phyloP scores from a whole-genome alignment of 2,797 vertebrate genomes.

The Graptemys geographica region DNA sequence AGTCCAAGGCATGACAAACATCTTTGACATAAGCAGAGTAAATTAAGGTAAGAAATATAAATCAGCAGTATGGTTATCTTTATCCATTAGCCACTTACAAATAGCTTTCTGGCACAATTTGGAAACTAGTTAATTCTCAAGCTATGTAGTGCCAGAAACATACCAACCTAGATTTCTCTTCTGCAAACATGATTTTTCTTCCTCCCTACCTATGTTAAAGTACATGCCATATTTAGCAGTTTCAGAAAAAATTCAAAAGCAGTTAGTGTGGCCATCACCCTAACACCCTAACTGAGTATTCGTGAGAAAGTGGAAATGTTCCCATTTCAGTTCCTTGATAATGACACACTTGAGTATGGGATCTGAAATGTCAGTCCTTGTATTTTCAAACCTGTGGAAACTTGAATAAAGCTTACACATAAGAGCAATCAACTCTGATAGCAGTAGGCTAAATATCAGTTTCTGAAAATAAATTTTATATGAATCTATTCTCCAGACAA shows the following conservation, averaged over 20 bases:
- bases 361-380: constrained; percentile 78
- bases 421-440: constrained; percentile 78
- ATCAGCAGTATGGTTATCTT: constrained; percentile 36
- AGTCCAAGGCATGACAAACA: constrained; percentile 68
- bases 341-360: constrained; percentile 71
- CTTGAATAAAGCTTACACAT: constrained; percentile 76
- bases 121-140: constrained; percentile 49
- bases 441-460: constrained; percentile 77
- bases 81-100: constrained; percentile 70
- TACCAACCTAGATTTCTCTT: constrained; percentile 52
- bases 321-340: constrained; percentile 77
- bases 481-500: constrained; percentile 79
- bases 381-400: constrained; percentile 79
- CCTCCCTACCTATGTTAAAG: constrained; percentile 52
- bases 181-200: constrained; percentile 20
- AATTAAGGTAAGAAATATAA: not conserved
- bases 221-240: constrained; percentile 62
- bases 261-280: constrained; percentile 56
- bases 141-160: constrained; percentile 19
- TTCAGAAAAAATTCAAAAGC: constrained; percentile 67
- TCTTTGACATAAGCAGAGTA: constrained; percentile 77
- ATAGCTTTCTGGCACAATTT: constrained; percentile 57
- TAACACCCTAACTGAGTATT: constrained; percentile 68
- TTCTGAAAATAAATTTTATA: constrained; percentile 83
- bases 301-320: constrained; percentile 73